Base-by-base conservation (phyloP, 2,888 invertebrate species). In the Melinaea marsaeus region DNA sequence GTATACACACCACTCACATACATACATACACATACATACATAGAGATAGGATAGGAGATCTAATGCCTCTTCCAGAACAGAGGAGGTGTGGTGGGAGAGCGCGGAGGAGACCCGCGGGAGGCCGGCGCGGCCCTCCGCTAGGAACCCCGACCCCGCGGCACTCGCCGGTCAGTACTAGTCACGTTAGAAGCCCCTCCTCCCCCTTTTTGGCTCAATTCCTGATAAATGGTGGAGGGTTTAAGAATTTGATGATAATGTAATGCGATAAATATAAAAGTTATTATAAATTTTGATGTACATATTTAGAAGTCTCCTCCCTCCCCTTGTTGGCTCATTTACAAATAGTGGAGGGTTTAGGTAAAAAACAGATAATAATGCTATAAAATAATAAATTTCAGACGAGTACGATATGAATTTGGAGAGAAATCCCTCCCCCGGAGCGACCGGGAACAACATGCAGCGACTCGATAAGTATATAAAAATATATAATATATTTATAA, bases 381-480 rank as follows among this genome's bases (percentile, higher is more conserved):
- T 13, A 35, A 11, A 33, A 22, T 55, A 32, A n/a, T n/a, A 34
- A 62, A 33, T 74, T 75, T 0, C 77, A 90, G 90, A 90, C 61
- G 90, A 90, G 61, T 90, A 89, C 69, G 90, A 90, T 69, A 86
- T 88, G 85, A 81, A 66, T 4, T 63, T 78, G 48, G 88, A 89
- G 3, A 75, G 87, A 0, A 81, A 78, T 65, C 67, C 81, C 0
- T 84, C 88, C 0, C 88, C 88, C 6, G 79, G 79, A 69, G 92
- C 79, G 76, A 77, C 79, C 46, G 85, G 84, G 51, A 92, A 81
- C 83, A 92, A 83, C 71, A 91, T 80, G 90, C 92, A 85, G 79
- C 78, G 82, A 72, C 83, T 83, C 37, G 93, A 85, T 78, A 92
- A 81, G 89, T 89, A 51, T 51, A 51, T 51, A n/a, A 7, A 51